A percentile compares a stretch with the other conserved stretches of the same genome.
Evolutionary conservation across 1,140 invertebrate genomes (phyloP).

Genomic region (Patella vulgata): DNA sequence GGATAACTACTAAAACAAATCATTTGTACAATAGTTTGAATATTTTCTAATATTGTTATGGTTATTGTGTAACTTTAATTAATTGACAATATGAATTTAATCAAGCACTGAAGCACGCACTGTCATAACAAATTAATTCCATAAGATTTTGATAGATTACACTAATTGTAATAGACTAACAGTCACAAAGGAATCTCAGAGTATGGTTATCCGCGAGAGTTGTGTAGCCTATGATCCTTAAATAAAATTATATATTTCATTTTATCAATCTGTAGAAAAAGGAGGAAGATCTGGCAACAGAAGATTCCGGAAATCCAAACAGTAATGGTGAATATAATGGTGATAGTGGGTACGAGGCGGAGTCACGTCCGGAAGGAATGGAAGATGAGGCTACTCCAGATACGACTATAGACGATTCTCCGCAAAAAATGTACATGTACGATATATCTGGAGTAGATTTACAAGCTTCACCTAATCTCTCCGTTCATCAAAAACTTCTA

Average conservation of each 20-base stretch:
- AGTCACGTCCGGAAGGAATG: conserved; percentile 47
- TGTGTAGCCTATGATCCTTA: no score
- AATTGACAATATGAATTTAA: no score
- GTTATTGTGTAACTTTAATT: no score
- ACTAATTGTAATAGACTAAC: no score
- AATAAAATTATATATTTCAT: no score
- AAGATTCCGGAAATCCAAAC: conserved; percentile 20
- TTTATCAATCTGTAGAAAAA: conserved; percentile 2
- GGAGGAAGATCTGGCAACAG: conserved; percentile 13
- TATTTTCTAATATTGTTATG: no score
- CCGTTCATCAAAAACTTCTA: conserved; percentile 8
- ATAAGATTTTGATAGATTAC: no score
- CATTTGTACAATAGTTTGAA: no score
- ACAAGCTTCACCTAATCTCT: conserved; percentile 11
- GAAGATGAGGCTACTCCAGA: conserved; percentile 41
- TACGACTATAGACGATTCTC: conserved; percentile 9
- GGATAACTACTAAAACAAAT: no score
- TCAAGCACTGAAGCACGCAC: not conserved
- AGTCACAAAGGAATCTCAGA: no score
- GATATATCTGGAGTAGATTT: conserved; percentile 15
- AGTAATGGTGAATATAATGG: conserved; percentile 42
- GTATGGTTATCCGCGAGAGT: no score
- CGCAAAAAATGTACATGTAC: conserved; percentile 18
- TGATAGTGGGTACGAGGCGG: conserved; percentile 53
- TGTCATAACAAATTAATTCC: not conserved